Conservation (phyloP, 2,888 invertebrate species). For the Caenorhabditis uteleia region DNA sequence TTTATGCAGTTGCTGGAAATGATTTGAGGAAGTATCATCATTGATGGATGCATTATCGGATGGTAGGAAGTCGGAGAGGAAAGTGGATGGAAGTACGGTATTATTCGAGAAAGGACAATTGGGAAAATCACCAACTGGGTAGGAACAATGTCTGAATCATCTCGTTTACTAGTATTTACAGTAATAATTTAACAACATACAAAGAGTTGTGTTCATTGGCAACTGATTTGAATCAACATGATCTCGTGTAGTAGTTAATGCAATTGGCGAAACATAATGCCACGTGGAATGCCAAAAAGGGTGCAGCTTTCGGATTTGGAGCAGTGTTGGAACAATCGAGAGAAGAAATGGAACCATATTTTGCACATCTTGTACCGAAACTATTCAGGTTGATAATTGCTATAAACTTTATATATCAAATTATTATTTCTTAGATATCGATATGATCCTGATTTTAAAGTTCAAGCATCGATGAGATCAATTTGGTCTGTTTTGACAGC, state of each 20-base stretch:
- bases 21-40: constrained; percentile 79
- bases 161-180: too few species aligned
- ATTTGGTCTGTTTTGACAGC: constrained; percentile 91
- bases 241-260: constrained; percentile 93
- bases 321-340: constrained; percentile 85
- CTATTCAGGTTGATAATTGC: constrained; percentile 76
- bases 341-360: constrained; percentile 81
- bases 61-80: constrained; percentile 68
- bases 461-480: constrained; percentile 89
- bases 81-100: constrained; percentile 80
- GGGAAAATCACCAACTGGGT: constrained; percentile 87
- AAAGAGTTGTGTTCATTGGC: constrained; percentile 91
- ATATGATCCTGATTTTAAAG: constrained; percentile 89
- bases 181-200: constrained; percentile 78
- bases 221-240: constrained; percentile 91
- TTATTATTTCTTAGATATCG: constrained; percentile 75
- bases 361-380: constrained; percentile 86
- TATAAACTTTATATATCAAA: too few species aligned
- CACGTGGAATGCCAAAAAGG: constrained; percentile 91
- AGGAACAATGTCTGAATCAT: too few species aligned
- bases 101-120: constrained; percentile 87
- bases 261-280: constrained; percentile 92
- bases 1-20: constrained; percentile 83
- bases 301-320: constrained; percentile 90
- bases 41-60: constrained; percentile 84